A percentile compares a stretch with the other conserved stretches of the same genome.
Evolutionary conservation across 1,140 invertebrate genomes (phyloP).

Genomic region (Cecropterus lyciades): DNA sequence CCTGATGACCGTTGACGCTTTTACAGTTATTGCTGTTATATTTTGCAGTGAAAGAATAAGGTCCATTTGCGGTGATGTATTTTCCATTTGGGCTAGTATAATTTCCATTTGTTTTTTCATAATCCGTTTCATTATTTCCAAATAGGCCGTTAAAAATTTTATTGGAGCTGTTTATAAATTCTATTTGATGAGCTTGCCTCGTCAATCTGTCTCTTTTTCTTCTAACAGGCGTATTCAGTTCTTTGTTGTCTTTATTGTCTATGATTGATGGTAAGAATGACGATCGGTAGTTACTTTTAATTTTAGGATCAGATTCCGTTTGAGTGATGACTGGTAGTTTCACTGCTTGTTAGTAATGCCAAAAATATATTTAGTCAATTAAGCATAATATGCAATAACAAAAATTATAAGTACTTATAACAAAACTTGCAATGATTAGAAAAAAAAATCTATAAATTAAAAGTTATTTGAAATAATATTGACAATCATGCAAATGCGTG

Average conservation of each 20-base stretch:
- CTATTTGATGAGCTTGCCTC: conserved; percentile 68
- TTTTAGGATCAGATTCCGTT: conserved; percentile 58
- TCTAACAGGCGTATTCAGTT: conserved; percentile 59
- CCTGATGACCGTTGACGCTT: conserved; percentile 51
- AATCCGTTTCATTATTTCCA: conserved; percentile 39
- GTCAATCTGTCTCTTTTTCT: conserved; percentile 65
- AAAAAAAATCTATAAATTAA: conserved; percentile 8
- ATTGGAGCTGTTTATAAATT: conserved; percentile 63
- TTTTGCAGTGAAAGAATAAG: conserved; percentile 45
- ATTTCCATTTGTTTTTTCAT: conserved; percentile 41
- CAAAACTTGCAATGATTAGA: background rate
- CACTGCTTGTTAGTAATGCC: conserved; percentile 67
- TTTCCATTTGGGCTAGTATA: conserved; percentile 40
- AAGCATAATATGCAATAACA: conserved; percentile 26
- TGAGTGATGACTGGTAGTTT: conserved; percentile 51
- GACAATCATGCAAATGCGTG: conserved; percentile 16
- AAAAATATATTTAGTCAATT: conserved; percentile 34
- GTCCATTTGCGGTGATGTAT: conserved; percentile 44
- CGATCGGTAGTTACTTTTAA: conserved; percentile 48
- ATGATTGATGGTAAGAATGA: conserved; percentile 55
- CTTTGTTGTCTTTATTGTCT: conserved; percentile 72
- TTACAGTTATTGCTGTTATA: conserved; percentile 41
- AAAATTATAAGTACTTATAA: background rate
- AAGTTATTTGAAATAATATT: conserved; percentile 10
- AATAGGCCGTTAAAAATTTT: conserved; percentile 57